Conservation (phyloP, 2,797 vertebrate genomes). For the Arrhamphus sclerolepis region DNA sequence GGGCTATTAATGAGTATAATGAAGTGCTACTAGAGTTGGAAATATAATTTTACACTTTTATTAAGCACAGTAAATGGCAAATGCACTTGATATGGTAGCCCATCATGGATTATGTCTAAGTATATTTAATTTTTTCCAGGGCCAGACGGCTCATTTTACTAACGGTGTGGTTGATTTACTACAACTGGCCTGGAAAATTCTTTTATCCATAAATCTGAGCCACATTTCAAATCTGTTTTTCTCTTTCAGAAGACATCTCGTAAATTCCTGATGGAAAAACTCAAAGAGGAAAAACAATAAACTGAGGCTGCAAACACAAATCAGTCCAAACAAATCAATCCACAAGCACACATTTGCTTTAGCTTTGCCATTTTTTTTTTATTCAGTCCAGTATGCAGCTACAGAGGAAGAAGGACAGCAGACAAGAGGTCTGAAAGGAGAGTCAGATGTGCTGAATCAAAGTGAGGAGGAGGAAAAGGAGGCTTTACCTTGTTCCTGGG, state of each 20-base stretch:
- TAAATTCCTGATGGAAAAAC: conserved; percentile 30
- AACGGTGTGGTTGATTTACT: conserved; percentile 6
- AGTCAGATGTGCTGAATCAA: conserved; percentile 28
- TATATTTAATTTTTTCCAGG: too few species aligned
- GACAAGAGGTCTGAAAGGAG: conserved; percentile 11
- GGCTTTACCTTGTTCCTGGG: conserved; percentile 88
- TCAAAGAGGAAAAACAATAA: not conserved
- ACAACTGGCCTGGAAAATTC: conserved; percentile 5
- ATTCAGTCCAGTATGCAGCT: not conserved
- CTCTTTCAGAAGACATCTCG: conserved; percentile 3
- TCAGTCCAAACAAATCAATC: conserved; percentile 39
- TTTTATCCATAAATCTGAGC: conserved; percentile 20
- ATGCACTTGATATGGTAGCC: too few species aligned
- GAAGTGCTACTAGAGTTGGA: too few species aligned
- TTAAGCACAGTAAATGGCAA: too few species aligned
- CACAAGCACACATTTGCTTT: conserved; percentile 49
- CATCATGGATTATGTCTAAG: too few species aligned
- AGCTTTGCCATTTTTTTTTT: not conserved
- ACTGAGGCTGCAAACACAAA: conserved; percentile 12
- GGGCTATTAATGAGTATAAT: too few species aligned
- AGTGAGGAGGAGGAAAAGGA: not conserved
- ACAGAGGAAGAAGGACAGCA: not conserved
- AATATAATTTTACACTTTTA: too few species aligned
- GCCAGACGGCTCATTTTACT: too few species aligned
- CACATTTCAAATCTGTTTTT: conserved; percentile 6